Evolutionary conservation across 2,113 vertebrate species (phyloP), one percentile per base, ranked within the genome.

Genomic region (Agapornis roseicollis): DNA sequence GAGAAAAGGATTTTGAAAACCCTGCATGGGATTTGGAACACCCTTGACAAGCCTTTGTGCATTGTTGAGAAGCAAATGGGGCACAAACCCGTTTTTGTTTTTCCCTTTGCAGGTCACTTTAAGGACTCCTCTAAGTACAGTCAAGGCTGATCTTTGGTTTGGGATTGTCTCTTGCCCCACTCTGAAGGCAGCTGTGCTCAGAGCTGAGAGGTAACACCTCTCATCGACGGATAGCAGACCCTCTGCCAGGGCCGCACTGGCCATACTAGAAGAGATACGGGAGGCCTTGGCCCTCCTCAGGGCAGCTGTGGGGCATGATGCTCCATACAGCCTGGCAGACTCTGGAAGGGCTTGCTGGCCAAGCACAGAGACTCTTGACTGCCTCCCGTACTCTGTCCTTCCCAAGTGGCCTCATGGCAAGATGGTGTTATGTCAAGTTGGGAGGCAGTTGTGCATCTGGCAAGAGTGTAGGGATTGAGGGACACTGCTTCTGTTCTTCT

Each of bases 31-130:
- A 15, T 72, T 61, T 80, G 50, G 33, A 93, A 44, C 12, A 41
- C 52, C 8, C 35, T 63, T 92, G 52, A n/a, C 52, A 76, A 82
- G 73, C 73, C 73, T 37, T 77, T 69, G 47, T 74, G 42, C 47
- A 13, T 61, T 39, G 31, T 27, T 68, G 58, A 84, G 86, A 58
- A 74, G 56, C 50, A 83, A 84, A 55, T 18, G 13, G 33, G 72
- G n/a, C 85, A 89, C 2, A 0, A 80, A 50, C 52, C 72, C 37
- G 15, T 74, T 83, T 85, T 79, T 89, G 77, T 65, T 69, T 86
- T 74, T 91, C 70, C 53, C 41, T 74, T 94, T 86, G 77, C 66
- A 86, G 77, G 61, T 89, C 66, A 74, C 60, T 95, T 86, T 95
- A 91, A 91, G 76, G 76, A 91, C 76, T 85, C 56, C 61, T 89